Base-by-base conservation (phyloP, 2,888 invertebrate genomes). In the Dermolepida albohirtum region DNA sequence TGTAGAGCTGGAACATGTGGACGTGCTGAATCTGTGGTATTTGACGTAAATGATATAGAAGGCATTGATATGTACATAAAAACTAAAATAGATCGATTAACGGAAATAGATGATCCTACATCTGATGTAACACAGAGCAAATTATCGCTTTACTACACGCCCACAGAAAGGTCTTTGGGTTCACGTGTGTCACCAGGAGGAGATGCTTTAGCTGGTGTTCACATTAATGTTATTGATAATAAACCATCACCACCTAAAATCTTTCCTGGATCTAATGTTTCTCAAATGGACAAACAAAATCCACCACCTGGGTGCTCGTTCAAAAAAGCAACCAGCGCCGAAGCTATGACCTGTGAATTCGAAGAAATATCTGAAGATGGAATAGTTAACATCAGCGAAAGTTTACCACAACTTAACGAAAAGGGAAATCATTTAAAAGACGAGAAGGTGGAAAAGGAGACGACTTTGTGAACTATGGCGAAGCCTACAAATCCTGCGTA, bases 1-100 rank as follows among this genome's bases (percentile, higher is more conserved):
- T 97, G 97, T 80, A 91, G 95, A 41, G 93, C 92, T 74, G 93
- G 93, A 2, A 91, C 90, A 12, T 93, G 91, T 83, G 92, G 89
- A 4, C 86, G 89, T 34, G 90, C 92, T 73, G 94, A 94, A 80
- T 92, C 92, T 5, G 86, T 89, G 75, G 88, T 90, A 6, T 89
- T 92, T 83, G 89, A 92, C 74, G 86, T 88, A 1, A 84, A 84
- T 63, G 91, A 91, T 77, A 84, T 88, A 50, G 88, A 88, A 75
- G 84, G 86, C 71, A 84, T 90, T 72, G 90, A 91, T 79, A 86
- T 88, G 79, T 91, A 91, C 77, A 87, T 90, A 76, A 91, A 90
- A 80, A 84, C 87, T 47, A 89, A 90, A 79, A 87, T 90, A 68
- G 88, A 89, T 76, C 86, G 87, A 75, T 82, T 90, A 65, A 82